Evolutionary conservation across 2,888 invertebrate species (phyloP).

Genomic region (Thyatira batis): DNA sequence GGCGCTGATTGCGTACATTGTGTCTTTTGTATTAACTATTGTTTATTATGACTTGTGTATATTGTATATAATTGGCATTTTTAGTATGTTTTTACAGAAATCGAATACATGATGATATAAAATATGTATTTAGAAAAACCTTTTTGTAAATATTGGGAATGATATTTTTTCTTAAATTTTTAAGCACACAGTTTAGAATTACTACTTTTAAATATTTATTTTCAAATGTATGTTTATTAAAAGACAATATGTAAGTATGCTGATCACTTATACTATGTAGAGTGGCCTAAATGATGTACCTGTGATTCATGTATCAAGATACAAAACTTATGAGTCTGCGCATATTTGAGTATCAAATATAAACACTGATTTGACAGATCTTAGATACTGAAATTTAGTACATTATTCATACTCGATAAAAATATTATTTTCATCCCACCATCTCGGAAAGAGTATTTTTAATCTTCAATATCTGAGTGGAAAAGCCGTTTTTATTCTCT

Average conservation of each 20-base stretch:
- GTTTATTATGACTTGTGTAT: slow-evolving; percentile 26
- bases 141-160: slow-evolving; percentile 50
- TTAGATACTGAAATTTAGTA: background rate
- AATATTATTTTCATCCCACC: no score
- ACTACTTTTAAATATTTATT: slow-evolving; percentile 14
- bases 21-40: slow-evolving; percentile 32
- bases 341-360: slow-evolving; percentile 26
- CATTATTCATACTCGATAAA: no score
- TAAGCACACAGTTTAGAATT: slow-evolving; percentile 35
- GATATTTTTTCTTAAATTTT: slow-evolving; percentile 27
- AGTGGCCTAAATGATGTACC: slow-evolving; percentile 35
- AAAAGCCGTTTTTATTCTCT: no score
- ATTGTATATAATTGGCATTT: slow-evolving; percentile 37
- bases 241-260: slow-evolving; percentile 2
- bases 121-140: slow-evolving; percentile 17
- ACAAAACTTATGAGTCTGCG: slow-evolving; percentile 20
- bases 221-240: slow-evolving; percentile 1
- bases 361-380: background rate
- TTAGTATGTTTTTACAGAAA: slow-evolving; percentile 10
- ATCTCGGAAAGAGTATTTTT: no score
- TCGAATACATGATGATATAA: background rate
- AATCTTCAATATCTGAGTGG: no score
- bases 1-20: slow-evolving; percentile 16
- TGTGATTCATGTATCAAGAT: slow-evolving; percentile 36
- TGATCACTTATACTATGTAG: background rate